A percentile compares a stretch with the other conserved stretches of the same genome.
Evolutionary conservation across 2,797 vertebrate species (phyloP).

Genomic region (Spondyliosoma cantharus): DNA sequence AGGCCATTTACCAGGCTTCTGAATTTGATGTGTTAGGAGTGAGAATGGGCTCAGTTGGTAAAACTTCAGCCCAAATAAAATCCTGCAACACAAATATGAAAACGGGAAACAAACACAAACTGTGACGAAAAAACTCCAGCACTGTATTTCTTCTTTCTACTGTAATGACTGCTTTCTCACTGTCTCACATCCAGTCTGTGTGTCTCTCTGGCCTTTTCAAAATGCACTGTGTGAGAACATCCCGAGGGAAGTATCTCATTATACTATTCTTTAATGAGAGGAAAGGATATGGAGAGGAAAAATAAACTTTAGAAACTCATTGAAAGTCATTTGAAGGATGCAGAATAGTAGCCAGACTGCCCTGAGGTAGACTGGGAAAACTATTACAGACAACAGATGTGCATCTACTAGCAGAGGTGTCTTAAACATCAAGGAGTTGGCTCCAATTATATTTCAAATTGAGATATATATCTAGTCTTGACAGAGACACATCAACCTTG

Average conservation of each 20-base stretch:
- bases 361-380: slow-evolving; percentile 65
- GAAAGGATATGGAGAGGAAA: slow-evolving; percentile 4
- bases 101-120: slow-evolving; percentile 7
- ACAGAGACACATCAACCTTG: slow-evolving; percentile 5
- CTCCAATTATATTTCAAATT: slow-evolving; percentile 41
- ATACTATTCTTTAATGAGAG: slow-evolving; percentile 56
- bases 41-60: background rate
- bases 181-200: slow-evolving; percentile 40
- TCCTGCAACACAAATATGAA: slow-evolving; percentile 16
- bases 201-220: slow-evolving; percentile 56
- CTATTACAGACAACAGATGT: slow-evolving; percentile 21
- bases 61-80: slow-evolving; percentile 17
- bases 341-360: slow-evolving; percentile 35
- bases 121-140: slow-evolving; percentile 10
- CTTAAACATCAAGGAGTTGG: slow-evolving; percentile 24
- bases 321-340: slow-evolving; percentile 62
- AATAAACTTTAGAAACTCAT: slow-evolving; percentile 24
- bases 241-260: slow-evolving; percentile 61
- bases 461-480: slow-evolving; percentile 11
- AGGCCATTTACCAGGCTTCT: too few relatives aligned
- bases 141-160: slow-evolving; percentile 12
- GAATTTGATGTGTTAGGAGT: too few relatives aligned
- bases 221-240: slow-evolving; percentile 55
- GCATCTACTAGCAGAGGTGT: slow-evolving; percentile 19
- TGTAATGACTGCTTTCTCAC: slow-evolving; percentile 41